These are phyloP conservation scores for Drosophila triauraria DNA, from an alignment of 1,140 invertebrate species.

Conservation along the genomic window DNA sequence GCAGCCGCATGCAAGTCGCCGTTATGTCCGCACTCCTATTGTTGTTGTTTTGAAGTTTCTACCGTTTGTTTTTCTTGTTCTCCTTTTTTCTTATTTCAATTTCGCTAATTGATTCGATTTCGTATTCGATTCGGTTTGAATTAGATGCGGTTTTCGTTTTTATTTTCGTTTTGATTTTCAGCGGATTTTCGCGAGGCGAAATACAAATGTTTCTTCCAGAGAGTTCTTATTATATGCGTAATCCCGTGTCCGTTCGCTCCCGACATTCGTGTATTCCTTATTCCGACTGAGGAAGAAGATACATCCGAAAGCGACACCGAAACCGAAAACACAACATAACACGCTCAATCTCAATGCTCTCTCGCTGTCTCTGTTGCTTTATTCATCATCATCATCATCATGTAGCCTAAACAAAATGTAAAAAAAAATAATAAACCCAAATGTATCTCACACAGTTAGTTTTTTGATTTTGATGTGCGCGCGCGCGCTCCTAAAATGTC, in stretches of 20 bases:
- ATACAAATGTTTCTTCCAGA: slow-evolving; percentile 48
- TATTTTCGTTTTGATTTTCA: slow-evolving; percentile 42
- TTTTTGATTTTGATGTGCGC: slow-evolving; percentile 76
- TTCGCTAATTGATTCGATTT: slow-evolving; percentile 39
- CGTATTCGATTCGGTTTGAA: slow-evolving; percentile 19
- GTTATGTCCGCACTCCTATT: slow-evolving; percentile 42
- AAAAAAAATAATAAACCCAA: slow-evolving; percentile 70
- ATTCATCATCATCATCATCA: slow-evolving; percentile 61
- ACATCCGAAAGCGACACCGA: slow-evolving; percentile 57
- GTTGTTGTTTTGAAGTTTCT: slow-evolving; percentile 28
- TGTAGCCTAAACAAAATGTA: slow-evolving; percentile 68
- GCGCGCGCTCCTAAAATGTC: slow-evolving; percentile 58
- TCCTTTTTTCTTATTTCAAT: not conserved
- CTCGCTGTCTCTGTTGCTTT: slow-evolving; percentile 53
- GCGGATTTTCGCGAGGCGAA: slow-evolving; percentile 61
- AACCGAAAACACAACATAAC: slow-evolving; percentile 80
- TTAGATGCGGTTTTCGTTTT: slow-evolving; percentile 37
- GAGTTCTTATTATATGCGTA: slow-evolving; percentile 66
- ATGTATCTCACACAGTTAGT: slow-evolving; percentile 76
- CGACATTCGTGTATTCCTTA: slow-evolving; percentile 80
- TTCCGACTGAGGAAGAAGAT: slow-evolving; percentile 76
- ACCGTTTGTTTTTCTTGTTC: slow-evolving; percentile 9
- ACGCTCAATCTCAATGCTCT: slow-evolving; percentile 34
- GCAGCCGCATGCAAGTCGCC: slow-evolving; percentile 76
- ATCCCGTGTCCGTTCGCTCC: slow-evolving; percentile 52